Evolutionary conservation across 2,797 vertebrate species (phyloP).

Genomic region (Potorous gilbertii): DNA sequence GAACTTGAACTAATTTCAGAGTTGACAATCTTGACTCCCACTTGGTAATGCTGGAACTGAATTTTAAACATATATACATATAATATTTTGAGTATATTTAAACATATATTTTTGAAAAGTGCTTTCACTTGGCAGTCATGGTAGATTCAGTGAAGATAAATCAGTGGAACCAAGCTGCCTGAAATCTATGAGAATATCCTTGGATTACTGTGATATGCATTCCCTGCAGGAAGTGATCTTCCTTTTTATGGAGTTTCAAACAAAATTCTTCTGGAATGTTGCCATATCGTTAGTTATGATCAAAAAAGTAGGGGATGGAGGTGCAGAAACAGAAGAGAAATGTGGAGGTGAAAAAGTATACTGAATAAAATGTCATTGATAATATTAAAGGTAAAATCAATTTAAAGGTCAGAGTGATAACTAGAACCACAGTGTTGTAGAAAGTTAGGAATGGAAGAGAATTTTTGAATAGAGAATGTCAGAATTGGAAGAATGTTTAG

Average conservation of each 20-base stretch:
- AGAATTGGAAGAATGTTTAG: not conserved
- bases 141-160: not conserved
- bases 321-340: not conserved
- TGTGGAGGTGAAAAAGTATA: not conserved
- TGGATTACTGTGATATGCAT: not conserved
- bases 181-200: not conserved
- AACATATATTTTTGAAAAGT: not conserved
- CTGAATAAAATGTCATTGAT: not conserved
- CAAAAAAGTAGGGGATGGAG: not conserved
- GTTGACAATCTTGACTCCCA: not conserved
- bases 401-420: not conserved
- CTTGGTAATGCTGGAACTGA: not conserved
- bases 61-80: not conserved
- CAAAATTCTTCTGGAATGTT: not conserved
- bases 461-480: not conserved
- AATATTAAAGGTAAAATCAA: slow-evolving; percentile 4
- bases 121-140: not conserved
- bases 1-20: not conserved
- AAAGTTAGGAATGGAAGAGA: not conserved
- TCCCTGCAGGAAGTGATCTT: slow-evolving; percentile 23
- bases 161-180: not conserved
- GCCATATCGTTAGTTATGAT: not conserved
- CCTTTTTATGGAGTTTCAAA: not conserved
- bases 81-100: not conserved
- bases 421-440: not conserved